A percentile compares a stretch with the other conserved stretches of the same genome.
These are phyloP conservation scores for Lagodon rhomboides DNA, from an alignment of 2,797 vertebrate genomes.

Conservation along the genomic window DNA sequence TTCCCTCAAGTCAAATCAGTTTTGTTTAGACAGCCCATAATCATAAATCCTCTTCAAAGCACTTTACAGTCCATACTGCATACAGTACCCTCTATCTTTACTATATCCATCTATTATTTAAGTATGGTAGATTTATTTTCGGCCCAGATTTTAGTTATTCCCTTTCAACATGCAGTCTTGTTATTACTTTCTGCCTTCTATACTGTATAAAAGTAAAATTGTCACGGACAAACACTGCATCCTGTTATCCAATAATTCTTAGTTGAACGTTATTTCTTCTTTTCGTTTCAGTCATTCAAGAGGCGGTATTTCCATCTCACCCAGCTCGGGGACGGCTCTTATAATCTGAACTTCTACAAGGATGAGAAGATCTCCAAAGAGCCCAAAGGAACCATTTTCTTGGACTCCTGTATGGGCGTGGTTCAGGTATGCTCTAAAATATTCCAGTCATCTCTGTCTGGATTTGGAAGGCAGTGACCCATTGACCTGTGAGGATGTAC, in stretches of 20 bases:
- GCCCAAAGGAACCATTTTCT: constrained; percentile 98
- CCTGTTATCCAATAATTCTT: neutral
- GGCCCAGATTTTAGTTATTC: neutral
- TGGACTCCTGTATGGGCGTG: constrained; percentile 99
- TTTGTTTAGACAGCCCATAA: neutral
- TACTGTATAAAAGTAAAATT: neutral
- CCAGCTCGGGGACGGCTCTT: constrained; percentile 97
- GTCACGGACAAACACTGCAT: neutral
- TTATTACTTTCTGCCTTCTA: neutral
- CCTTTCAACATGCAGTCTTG: neutral
- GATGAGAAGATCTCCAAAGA: constrained; percentile 99
- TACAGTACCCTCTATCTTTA: neutral
- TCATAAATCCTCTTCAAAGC: no score
- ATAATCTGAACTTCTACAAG: constrained; percentile 99
- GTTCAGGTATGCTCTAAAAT: constrained; percentile 89
- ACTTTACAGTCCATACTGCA: neutral
- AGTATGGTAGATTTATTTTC: neutral
- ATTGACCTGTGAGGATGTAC: neutral
- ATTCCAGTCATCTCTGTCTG: constrained; percentile 21
- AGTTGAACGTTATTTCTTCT: constrained; percentile 29
- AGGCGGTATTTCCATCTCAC: constrained; percentile 98
- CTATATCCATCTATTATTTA: neutral
- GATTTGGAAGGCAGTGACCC: neutral
- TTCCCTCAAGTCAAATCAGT: neutral
- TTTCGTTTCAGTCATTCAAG: constrained; percentile 93